These are phyloP conservation scores for Linhomoeus sp. DNA, from an alignment of 2,888 invertebrate species.

Conservation along the genomic window DNA sequence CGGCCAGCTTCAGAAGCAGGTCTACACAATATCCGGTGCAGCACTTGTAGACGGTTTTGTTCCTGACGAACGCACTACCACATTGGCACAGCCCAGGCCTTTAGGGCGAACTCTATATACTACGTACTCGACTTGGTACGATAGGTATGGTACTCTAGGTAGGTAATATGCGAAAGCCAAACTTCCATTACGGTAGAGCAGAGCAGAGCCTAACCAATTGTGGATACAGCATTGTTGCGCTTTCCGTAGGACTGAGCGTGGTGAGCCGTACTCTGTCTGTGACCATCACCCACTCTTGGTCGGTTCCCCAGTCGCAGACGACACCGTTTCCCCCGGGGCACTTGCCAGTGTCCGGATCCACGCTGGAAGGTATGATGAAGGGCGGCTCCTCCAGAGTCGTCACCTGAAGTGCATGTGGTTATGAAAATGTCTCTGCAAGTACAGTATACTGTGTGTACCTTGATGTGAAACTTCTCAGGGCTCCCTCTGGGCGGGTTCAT, in stretches of 20 bases:
- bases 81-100: not conserved
- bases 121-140: conserved; percentile 27
- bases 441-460: conserved; percentile 4
- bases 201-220: too few relatives aligned
- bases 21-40: conserved; percentile 97
- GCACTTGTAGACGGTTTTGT: too few relatives aligned
- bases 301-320: conserved; percentile 41
- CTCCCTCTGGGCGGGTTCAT: conserved; percentile 91
- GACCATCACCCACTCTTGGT: not conserved
- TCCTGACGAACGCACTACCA: conserved; percentile 18
- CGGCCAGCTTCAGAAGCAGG: conserved; percentile 72
- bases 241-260: too few relatives aligned
- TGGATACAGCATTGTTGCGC: too few relatives aligned
- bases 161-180: too few relatives aligned
- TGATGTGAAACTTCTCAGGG: conserved; percentile 85
- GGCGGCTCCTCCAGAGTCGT: conserved; percentile 86
- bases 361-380: conserved; percentile 77
- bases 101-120: not conserved
- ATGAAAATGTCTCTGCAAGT: too few relatives aligned
- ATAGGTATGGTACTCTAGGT: too few relatives aligned
- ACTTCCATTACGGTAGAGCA: too few relatives aligned
- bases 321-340: conserved; percentile 75
- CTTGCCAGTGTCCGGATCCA: conserved; percentile 73
- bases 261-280: conserved; percentile 18
- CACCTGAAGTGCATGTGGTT: conserved; percentile 27